Base-by-base conservation (phyloP, 2,888 invertebrate genomes). In the Chorisops tibialis region DNA sequence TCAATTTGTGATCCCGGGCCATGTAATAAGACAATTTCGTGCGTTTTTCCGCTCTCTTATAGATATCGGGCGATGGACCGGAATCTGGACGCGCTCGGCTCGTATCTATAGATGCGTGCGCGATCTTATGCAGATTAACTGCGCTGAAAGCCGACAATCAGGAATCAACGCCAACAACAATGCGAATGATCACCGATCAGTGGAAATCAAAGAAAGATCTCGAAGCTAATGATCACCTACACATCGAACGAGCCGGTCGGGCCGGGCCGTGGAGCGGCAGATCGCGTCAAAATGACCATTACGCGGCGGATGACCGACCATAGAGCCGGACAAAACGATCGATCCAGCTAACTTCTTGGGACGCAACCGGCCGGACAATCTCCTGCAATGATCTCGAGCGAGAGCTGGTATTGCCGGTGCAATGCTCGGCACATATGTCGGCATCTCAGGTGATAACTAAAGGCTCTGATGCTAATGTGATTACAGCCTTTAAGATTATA, bases 401-500 rank as follows among this genome's bases (percentile, higher is more conserved):
- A n/a, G n/a, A 19, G 9, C 47, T 3, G 18, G 12, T 18, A 6
- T 12, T 41, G 41, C 14, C 41, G 14, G 12, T 19, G 21, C 18
- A 5, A 4, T 19, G 21, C 18, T 5, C 30, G 30, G 30, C n/a
- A n/a, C 30, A 30, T 30, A 30, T 69, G 70, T 71, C 73, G 73
- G 73, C 73, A 73, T 71, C 70, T 70, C 70, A 72, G 71, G 71
- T 71, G 71, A 73, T 73, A 73, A 73, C 73, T 72, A 73, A 73
- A 73, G 71, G 71, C 71, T 72, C 73, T 75, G 76, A 71, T 72
- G 70, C 73, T 77, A 77, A 77, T 78, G 74, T 77, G 77, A 77
- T 77, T 77, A 77, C 77, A 76, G 76, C 74, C 77, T 77, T 77
- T 77, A 75, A 73, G 76, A 75, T 77, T 76, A 77, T 77, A 77